phyloP scores from a whole-genome alignment of 2,888 invertebrate genomes.

The Tinea trinotella region DNA sequence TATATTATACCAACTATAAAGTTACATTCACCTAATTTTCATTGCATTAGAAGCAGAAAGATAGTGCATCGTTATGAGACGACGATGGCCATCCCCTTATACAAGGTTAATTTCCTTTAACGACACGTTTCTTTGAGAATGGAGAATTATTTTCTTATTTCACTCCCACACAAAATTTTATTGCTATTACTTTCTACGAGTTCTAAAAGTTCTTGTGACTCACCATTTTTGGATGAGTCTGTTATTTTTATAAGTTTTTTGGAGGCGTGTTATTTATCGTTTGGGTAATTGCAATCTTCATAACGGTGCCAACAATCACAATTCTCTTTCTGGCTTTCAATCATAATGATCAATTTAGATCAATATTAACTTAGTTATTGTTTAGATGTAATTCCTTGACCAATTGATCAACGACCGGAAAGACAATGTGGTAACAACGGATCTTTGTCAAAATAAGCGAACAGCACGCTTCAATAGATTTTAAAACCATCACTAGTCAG shows the following conservation, averaged over 20 bases:
- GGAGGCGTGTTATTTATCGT: not conserved
- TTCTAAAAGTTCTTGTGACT: not conserved
- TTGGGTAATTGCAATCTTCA: not conserved
- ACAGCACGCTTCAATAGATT: not conserved
- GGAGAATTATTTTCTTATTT: constrained; percentile 10
- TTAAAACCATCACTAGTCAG: not conserved
- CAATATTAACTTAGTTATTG: not conserved
- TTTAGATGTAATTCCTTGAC: not conserved
- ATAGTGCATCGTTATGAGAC: not conserved
- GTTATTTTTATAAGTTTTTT: constrained; percentile 4
- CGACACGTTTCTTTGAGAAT: constrained; percentile 8
- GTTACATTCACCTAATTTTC: constrained; percentile 3
- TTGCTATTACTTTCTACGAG: constrained; percentile 4
- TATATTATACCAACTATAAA: not conserved
- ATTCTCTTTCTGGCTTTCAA: not conserved
- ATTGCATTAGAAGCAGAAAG: not conserved
- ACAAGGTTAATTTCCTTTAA: constrained; percentile 12
- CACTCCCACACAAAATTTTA: constrained; percentile 10
- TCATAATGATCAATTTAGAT: not conserved
- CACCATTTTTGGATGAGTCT: constrained; percentile 5
- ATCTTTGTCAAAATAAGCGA: not conserved
- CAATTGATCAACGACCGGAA: not conserved
- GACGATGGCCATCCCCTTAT: not conserved
- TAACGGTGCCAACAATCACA: not conserved
- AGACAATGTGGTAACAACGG: not conserved